Evolutionary conservation across 2,113 vertebrate species (phyloP).

Genomic region (Hemiprocne comata): DNA sequence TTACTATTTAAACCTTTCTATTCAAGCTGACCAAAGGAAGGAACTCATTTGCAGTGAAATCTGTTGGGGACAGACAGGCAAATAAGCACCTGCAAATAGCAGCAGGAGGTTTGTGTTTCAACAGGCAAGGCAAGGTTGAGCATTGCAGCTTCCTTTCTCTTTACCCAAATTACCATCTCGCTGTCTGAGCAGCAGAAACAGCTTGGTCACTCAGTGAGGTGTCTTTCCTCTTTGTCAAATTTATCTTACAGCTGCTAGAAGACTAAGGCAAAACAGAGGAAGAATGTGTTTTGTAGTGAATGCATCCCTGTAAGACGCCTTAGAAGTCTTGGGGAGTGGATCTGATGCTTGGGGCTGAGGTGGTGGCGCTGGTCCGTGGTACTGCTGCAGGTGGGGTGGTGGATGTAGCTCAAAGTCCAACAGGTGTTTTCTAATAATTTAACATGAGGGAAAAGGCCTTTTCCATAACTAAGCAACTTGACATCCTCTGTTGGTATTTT

Average conservation of each 20-base stretch:
- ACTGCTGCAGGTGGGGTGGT: neutral
- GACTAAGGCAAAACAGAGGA: neutral
- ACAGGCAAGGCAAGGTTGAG: neutral
- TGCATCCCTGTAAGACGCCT: neutral
- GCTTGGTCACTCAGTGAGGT: neutral
- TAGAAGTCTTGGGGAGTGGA: neutral
- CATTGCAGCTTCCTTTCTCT: neutral
- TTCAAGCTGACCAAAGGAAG: neutral
- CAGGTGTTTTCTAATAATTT: rapidly evolving
- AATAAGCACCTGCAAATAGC: conserved; percentile 26
- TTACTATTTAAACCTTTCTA: neutral
- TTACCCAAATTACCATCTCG: neutral
- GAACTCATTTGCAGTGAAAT: neutral
- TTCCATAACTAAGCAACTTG: neutral
- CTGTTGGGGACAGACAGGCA: neutral
- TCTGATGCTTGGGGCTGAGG: neutral
- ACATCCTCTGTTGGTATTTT: neutral
- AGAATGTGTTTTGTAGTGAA: neutral
- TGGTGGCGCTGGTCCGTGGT: neutral
- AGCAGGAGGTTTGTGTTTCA: neutral
- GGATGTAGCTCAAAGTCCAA: neutral
- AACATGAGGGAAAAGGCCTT: neutral
- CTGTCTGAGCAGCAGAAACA: neutral
- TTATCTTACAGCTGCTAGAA: neutral
- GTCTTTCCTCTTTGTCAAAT: neutral